These are phyloP conservation scores for Theristicus caerulescens DNA, from an alignment of 2,113 vertebrate species.

Conservation along the genomic window DNA sequence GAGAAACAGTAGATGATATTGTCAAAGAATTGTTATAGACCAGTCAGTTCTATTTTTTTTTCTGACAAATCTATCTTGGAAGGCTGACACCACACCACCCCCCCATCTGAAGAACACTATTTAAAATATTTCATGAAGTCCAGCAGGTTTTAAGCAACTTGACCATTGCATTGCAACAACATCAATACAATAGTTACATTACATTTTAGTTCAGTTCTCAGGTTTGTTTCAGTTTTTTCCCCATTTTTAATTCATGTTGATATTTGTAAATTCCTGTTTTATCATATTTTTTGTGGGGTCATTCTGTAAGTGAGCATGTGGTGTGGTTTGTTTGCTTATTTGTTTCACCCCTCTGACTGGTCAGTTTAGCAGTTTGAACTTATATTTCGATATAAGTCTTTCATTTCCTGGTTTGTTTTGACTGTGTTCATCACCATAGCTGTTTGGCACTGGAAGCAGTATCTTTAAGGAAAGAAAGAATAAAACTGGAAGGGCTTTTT, in stretches of 20 bases:
- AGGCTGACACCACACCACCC: not conserved
- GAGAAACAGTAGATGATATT: not conserved
- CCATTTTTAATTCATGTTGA: not conserved
- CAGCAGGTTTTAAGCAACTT: not conserved
- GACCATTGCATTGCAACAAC: accelerated
- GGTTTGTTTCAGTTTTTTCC: not conserved
- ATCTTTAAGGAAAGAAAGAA: not conserved
- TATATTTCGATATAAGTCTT: not conserved
- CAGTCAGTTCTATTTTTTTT: not conserved
- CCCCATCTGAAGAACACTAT: not conserved
- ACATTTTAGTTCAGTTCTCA: not conserved
- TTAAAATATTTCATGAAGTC: not conserved
- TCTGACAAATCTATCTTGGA: not conserved
- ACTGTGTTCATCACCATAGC: not conserved
- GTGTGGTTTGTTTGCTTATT: not conserved
- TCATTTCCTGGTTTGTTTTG: not conserved
- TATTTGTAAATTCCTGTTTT: not conserved
- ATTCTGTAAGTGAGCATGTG: not conserved
- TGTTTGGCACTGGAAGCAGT: not conserved
- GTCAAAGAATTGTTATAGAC: not conserved
- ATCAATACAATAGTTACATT: not conserved
- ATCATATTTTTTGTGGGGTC: not conserved
- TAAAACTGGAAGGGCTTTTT: not conserved
- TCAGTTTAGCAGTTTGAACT: not conserved
- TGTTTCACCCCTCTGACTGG: not conserved